Conservation (phyloP, 1,140 invertebrate species). For the Saccostrea cuccullata region DNA sequence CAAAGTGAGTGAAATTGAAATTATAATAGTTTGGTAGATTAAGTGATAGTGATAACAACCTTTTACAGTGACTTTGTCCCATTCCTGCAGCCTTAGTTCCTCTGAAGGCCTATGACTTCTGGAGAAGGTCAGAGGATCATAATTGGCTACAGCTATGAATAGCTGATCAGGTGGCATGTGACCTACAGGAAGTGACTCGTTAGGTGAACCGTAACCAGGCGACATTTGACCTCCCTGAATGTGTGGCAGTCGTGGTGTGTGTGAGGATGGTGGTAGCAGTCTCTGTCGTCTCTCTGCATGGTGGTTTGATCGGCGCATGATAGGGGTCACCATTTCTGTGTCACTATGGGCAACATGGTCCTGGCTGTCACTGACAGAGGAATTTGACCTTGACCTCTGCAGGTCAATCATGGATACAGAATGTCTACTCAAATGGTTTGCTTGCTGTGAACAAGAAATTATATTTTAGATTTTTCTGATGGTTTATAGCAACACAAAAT, state of each 20-base stretch:
- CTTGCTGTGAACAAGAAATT: not conserved
- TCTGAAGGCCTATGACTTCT: slow-evolving; percentile 62
- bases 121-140: slow-evolving; percentile 69
- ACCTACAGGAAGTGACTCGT: slow-evolving; percentile 2
- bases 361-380: slow-evolving; percentile 52
- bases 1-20: no score
- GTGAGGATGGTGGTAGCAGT: not conserved
- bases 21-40: no score
- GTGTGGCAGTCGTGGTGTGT: slow-evolving; percentile 27
- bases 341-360: slow-evolving; percentile 46
- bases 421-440: not conserved
- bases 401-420: slow-evolving; percentile 29
- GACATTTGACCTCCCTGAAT: slow-evolving; percentile 9
- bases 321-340: slow-evolving; percentile 9
- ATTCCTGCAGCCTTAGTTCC: slow-evolving; percentile 69
- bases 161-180: slow-evolving; percentile 45
- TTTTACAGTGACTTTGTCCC: slow-evolving; percentile 67
- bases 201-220: slow-evolving; percentile 16
- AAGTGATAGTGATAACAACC: no score
- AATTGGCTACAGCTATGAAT: slow-evolving; percentile 68
- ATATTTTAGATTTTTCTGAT: no score
- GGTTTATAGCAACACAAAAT: no score
- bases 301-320: slow-evolving; percentile 1
- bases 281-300: slow-evolving; percentile 36
- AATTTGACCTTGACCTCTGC: slow-evolving; percentile 47